Evolutionary conservation across 2,113 vertebrate genomes (phyloP).

Genomic region (Haemorhous mexicanus): DNA sequence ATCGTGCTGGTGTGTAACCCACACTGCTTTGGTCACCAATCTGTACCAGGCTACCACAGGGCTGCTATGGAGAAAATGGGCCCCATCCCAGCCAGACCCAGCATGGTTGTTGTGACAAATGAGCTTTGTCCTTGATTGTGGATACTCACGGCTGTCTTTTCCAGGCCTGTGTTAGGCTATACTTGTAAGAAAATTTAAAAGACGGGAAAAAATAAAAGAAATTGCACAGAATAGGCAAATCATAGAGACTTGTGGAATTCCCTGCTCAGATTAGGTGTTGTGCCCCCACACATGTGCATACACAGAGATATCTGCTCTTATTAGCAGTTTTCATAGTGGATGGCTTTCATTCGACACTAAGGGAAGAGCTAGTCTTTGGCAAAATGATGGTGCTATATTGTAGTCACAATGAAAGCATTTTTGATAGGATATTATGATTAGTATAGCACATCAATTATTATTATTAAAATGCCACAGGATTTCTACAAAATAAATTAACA

Average conservation of each 20-base stretch:
- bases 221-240: not conserved
- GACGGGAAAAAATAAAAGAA: not conserved
- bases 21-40: not conserved
- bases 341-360: accelerated
- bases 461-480: not conserved
- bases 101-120: not conserved
- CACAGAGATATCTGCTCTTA: not conserved
- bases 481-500: not conserved
- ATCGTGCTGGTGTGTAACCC: not conserved
- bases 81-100: not conserved
- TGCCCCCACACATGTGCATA: not conserved
- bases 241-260: not conserved
- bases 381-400: not conserved
- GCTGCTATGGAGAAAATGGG: not conserved
- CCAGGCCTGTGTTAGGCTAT: not conserved
- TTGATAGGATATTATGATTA: not conserved
- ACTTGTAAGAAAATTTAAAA: not conserved
- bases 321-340: not conserved
- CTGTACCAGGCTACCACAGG: too few relatives aligned
- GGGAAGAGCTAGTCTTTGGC: not conserved
- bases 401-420: not conserved
- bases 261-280: not conserved
- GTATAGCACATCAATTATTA: not conserved
- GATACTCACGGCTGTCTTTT: not conserved
- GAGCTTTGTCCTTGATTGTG: not conserved